phyloP scores from a whole-genome alignment of 1,140 invertebrate species.

The Diachasma alloeum region DNA sequence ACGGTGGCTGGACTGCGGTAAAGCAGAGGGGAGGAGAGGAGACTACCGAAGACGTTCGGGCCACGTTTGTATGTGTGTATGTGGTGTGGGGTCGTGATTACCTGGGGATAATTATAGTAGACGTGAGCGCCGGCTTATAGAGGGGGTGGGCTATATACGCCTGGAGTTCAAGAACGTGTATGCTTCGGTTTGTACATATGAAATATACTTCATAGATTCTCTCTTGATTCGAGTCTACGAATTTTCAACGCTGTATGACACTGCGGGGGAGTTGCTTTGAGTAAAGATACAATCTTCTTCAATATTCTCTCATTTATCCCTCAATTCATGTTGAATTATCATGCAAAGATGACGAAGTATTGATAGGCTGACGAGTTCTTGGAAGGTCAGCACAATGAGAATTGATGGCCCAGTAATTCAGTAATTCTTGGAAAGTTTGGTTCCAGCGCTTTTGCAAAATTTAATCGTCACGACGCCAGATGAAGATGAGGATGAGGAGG shows the following conservation, averaged over 20 bases:
- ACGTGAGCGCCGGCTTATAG: slow-evolving; percentile 47
- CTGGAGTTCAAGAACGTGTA: slow-evolving; percentile 20
- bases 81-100: slow-evolving; percentile 62
- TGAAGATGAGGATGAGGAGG: neutral
- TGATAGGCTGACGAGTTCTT: neutral
- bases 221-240: neutral
- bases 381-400: neutral
- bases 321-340: neutral
- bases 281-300: neutral
- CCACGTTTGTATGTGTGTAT: slow-evolving; percentile 34
- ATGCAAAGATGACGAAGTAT: neutral
- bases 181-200: neutral
- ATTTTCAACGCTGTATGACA: neutral
- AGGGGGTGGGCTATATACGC: slow-evolving; percentile 15
- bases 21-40: slow-evolving; percentile 24
- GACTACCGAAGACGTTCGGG: slow-evolving; percentile 19
- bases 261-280: neutral
- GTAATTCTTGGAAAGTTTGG: slow-evolving; percentile 12
- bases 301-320: neutral
- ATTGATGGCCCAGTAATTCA: slow-evolving; percentile 11
- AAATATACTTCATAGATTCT: neutral
- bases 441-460: neutral
- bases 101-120: slow-evolving; percentile 64
- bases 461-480: slow-evolving; percentile 9
- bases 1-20: slow-evolving; percentile 64